Conservation (phyloP, 35 echinoderm and acorn worm genomes). For the Lytechinus variegatus region DNA sequence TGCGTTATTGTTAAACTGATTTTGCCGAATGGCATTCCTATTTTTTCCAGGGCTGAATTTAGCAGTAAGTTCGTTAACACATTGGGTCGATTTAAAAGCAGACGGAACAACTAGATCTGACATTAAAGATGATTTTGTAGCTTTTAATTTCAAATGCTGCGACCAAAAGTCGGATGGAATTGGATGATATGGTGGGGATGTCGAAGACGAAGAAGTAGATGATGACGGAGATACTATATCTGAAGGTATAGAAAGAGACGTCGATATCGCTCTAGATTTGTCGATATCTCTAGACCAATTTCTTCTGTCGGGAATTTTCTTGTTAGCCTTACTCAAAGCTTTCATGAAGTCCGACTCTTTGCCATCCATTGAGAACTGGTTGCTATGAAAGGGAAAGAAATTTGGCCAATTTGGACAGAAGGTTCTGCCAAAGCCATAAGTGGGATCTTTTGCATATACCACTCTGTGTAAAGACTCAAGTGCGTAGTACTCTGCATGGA, state of each 20-base stretch:
- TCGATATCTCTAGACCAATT: neutral
- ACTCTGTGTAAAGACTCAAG: conserved; percentile 27
- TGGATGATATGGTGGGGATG: neutral
- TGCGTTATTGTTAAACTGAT: neutral
- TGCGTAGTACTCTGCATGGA: conserved; percentile 35
- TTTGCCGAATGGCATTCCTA: neutral
- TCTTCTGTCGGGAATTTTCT: neutral
- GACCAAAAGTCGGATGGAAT: conserved; percentile 26
- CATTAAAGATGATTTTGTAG: neutral
- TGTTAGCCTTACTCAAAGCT: neutral
- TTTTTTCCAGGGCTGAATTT: neutral
- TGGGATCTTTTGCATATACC: conserved; percentile 7
- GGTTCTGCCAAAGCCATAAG: neutral
- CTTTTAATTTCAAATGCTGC: conserved; percentile 8
- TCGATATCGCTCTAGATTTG: neutral
- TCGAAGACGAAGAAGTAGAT: neutral
- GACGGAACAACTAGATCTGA: conserved; percentile 59
- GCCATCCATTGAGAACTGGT: neutral
- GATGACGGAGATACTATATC: neutral
- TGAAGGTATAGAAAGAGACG: neutral
- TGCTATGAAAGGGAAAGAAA: neutral
- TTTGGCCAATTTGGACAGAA: conserved; percentile 35
- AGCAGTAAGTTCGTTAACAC: neutral
- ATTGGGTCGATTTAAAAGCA: conserved; percentile 54
- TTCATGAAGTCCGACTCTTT: conserved; percentile 15